Base-by-base conservation (phyloP, 30 jellyfish, hydroid and myxozoan genomes). In the Hydractinia symbiolongicarpus region DNA sequence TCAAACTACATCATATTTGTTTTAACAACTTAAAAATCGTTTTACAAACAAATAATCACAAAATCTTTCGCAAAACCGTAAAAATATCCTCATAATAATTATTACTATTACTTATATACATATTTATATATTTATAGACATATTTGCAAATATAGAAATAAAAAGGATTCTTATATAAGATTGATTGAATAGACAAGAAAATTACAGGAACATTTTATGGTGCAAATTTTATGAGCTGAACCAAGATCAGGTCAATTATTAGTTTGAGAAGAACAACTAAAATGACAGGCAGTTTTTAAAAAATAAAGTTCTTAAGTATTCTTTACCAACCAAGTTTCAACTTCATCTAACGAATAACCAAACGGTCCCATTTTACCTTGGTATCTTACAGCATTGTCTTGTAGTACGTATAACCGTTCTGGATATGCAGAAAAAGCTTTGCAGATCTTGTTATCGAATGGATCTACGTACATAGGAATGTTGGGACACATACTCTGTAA, bases 311-410 rank as follows among this genome's bases (percentile, higher is more conserved):
- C 17, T 13, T 64, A 64, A 64, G 40, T 7, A 51, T 6, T 64
- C 9, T 64, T 30, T 30, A 30, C 44, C 7, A 88, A 83, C 96
- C 91, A 88, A 1, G 71, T 53, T 14, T 58, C 79, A 53, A 88
- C 81, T 69, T 82, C 96, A 7, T 78, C 76, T 58, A 83, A 50
- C 21, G 68, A 57, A 54, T 82, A 88, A n/a, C 61, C 61, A 68
- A 77, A 83, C 20, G 96, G 96, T 55, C 94, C 92, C 81, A 77
- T 72, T n/a, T 88, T 88, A 7, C 96, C 96, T 73, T 77, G 84
- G 55, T 82, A 88, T 6, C 81, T 87, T 9, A 88, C 94, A n/a
- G 7, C 54, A 5, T 87, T 90, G 56, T 88, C 88, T 5, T 73
- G 89, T 56, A 88, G 49, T 55, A 88, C 85, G 66, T 82, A 88